These are phyloP conservation scores for Drosophila nigrodunni DNA, from an alignment of 1,140 invertebrate species.

Conservation along the genomic window DNA sequence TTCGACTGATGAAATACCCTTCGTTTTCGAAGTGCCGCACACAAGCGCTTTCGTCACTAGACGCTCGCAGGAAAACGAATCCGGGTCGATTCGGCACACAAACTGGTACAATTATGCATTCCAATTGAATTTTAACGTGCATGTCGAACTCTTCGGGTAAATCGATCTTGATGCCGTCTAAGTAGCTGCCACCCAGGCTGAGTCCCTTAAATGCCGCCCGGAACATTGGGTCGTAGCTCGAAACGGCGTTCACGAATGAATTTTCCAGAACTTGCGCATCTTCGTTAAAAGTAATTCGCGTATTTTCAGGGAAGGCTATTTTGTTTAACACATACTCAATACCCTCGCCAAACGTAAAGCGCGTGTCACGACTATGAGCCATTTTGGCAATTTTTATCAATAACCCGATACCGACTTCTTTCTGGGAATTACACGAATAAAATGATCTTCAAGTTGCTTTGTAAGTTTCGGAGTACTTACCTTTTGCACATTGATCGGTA, in stretches of 20 bases:
- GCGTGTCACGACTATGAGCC: not conserved
- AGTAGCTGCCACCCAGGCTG: slow-evolving; percentile 46
- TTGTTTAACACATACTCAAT: slow-evolving; percentile 39
- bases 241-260: slow-evolving; percentile 34
- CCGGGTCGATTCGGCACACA: not conserved
- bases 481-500: not conserved
- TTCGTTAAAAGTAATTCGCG: slow-evolving; percentile 16
- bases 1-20: slow-evolving; percentile 38
- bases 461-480: not conserved
- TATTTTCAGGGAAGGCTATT: slow-evolving; percentile 21
- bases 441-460: not conserved
- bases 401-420: not conserved
- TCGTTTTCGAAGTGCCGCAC: not conserved
- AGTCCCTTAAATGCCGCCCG: slow-evolving; percentile 36
- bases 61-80: slow-evolving; percentile 27
- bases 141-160: slow-evolving; percentile 63
- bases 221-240: slow-evolving; percentile 37
- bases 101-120: slow-evolving; percentile 17
- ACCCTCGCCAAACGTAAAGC: slow-evolving; percentile 33
- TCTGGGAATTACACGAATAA: slow-evolving; percentile 14
- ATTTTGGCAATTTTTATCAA: not conserved
- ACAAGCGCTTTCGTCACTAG: not conserved
- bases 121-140: slow-evolving; percentile 31
- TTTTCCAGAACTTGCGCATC: slow-evolving; percentile 53
- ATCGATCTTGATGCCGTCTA: slow-evolving; percentile 32